Base-by-base conservation (phyloP, 2,113 vertebrate species). In the Numenius arquata region DNA sequence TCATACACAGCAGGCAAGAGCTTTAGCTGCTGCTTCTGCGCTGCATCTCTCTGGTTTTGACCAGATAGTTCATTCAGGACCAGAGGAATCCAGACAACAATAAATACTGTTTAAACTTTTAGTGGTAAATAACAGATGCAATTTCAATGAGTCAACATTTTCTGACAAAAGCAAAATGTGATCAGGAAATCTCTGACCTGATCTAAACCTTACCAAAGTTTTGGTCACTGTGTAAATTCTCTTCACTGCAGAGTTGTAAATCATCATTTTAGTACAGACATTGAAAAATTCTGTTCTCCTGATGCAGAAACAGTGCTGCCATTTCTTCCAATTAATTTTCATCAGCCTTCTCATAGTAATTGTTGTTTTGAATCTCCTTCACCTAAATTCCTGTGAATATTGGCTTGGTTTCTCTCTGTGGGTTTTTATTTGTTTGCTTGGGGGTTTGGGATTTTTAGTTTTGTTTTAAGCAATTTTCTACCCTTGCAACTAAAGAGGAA, bases 181-280 rank as follows among this genome's bases (percentile, higher is more conserved):
- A 55, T 78, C 47, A 84, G 47, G 65, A 92, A 91, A 87, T 92
- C 80, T 80, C 89, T 97, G 86, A 93, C 76, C 70, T 89, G 52
- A 78, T 84, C 50, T 88, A 90, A 95, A 80, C 83, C 68, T 71
- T 86, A 66, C 38, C 17, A 52, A 34, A 55, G 40, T 61, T 85
- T 75, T 80, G 84, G 68, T 53, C 40, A 30, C 15, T 61, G 56
- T 70, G 20, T 74, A 71, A 52, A 84, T 86, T 76, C 72, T 75
- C 80, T 81, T 85, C 43, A 32, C 45, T 41, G 53, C 65, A 58
- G 86, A 79, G 76, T 75, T 87, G 72, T 90, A 94, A 93, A 93
- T 90, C 62, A 81, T 81, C 7, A 17, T 85, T 87, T 89, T 92
- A 52, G 50, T 72, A 47, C 0, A 3, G 95, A 74, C 59, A 27